Base-by-base conservation (phyloP, 2,888 invertebrate species). In the Antitype chi region DNA sequence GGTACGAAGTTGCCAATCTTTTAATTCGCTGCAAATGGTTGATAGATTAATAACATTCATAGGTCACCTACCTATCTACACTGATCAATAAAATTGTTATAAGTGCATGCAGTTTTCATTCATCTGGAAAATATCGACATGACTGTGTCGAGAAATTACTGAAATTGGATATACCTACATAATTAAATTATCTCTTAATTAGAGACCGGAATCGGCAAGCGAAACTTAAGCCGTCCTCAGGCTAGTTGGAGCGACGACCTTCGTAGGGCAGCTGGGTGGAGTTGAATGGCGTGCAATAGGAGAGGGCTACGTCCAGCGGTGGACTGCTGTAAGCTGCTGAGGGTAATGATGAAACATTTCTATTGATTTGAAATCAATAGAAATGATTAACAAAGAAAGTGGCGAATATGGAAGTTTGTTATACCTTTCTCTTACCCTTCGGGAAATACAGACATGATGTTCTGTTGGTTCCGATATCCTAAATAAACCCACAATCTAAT, bases 1-100 rank as follows among this genome's bases (percentile, higher is more conserved):
- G 7, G 20, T n/a, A 38, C n/a, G 7, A 43, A 78, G 38, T 67
- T 9, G 25, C 17, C 15, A 52, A 67, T 75, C 15, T 74, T 43
- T 25, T 32, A 52, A 32, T 7, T 52, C 38, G 32, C 23, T 8
- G 20, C 11, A 57, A 49, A 15, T 25, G 23, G 25, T 8, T n/a
- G 20, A 55, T 47, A 28, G n/a, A 28, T 38, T 76, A 15, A 9
- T 25, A 52, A 11, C 9, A 60, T 2, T 1, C 17, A 20, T 52
- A 23, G 0, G 4, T 13, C 25, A 70, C n/a, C 6, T 49, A 32
- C 32, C 20, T 64, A 72, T 53, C 4, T 28, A 55, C 28, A 8
- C 8, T 8, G 23, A 53, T 28, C 25, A 15, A 72, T 28, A 9
- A 20, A 43, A 43, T 43, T 38, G 6, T 2, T 25, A 23, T 38